Evolutionary conservation across 1,140 invertebrate species (phyloP).

Genomic region (Euwallacea similis): DNA sequence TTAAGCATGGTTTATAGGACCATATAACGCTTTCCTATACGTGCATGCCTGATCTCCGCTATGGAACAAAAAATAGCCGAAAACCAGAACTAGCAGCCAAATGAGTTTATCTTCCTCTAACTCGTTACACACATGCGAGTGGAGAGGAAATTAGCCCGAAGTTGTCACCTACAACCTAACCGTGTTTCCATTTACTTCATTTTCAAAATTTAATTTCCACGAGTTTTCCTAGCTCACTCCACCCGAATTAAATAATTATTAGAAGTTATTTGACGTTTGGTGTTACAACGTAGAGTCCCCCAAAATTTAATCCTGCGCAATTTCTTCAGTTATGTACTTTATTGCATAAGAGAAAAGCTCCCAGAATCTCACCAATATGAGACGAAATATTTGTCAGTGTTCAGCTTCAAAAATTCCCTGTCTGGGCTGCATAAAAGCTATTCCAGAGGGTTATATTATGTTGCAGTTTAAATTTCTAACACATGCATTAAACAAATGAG

Average conservation of each 20-base stretch:
- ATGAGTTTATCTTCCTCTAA: neutral
- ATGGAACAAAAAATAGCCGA: neutral
- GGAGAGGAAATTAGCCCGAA: slow-evolving; percentile 4
- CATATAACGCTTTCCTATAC: slow-evolving; percentile 27
- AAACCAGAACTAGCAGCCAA: neutral
- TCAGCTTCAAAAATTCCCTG: no score
- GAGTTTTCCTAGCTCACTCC: neutral
- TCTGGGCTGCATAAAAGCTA: no score
- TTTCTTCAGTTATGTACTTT: neutral
- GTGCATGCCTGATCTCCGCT: slow-evolving; percentile 10
- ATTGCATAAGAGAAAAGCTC: no score
- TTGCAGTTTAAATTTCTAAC: no score
- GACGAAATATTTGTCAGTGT: no score
- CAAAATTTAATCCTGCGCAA: slow-evolving; percentile 1
- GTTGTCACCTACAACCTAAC: slow-evolving; percentile 5
- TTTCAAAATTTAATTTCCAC: slow-evolving; percentile 12
- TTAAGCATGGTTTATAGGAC: slow-evolving; percentile 16
- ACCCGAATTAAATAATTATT: slow-evolving; percentile 10
- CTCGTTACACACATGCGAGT: neutral
- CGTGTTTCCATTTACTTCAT: slow-evolving; percentile 4
- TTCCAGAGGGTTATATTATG: no score
- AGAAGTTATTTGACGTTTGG: neutral
- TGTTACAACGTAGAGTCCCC: neutral
- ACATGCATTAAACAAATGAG: no score
- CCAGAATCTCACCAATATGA: no score